A percentile compares a stretch with the other conserved stretches of the same genome.
These are phyloP conservation scores for Ceratina australensis DNA, from an alignment of 1,140 invertebrate genomes.

Conservation along the genomic window DNA sequence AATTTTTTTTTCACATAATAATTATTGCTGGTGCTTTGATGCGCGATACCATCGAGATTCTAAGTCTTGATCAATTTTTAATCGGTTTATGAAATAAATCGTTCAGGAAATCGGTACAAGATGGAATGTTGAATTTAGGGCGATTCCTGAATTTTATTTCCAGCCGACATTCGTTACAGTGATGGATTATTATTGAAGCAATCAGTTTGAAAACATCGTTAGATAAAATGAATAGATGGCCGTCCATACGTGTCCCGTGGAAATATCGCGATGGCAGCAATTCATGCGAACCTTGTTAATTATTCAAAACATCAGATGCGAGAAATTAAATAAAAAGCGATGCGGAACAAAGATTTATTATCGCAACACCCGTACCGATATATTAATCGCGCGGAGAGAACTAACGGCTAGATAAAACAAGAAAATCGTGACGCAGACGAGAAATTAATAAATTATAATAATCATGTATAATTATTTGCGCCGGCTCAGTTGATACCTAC, in stretches of 20 bases:
- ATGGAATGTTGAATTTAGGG: too few species aligned
- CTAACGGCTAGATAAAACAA: not conserved
- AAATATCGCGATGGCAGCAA: not conserved
- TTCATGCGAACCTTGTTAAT: not conserved
- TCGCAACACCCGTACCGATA: not conserved
- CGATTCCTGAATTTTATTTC: too few species aligned
- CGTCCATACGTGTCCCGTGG: not conserved
- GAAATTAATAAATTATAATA: constrained; percentile 38
- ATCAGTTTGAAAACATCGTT: not conserved
- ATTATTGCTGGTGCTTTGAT: too few species aligned
- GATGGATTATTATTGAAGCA: not conserved
- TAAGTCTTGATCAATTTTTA: too few species aligned
- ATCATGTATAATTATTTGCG: constrained; percentile 13
- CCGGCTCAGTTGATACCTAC: not conserved
- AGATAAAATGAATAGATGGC: not conserved
- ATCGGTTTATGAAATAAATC: too few species aligned
- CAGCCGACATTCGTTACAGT: too few species aligned
- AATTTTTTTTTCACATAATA: too few species aligned
- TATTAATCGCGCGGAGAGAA: not conserved
- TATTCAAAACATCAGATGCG: not conserved
- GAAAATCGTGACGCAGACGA: not conserved
- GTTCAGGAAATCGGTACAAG: too few species aligned
- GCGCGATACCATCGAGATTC: too few species aligned
- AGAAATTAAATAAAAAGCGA: not conserved
- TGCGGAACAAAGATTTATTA: not conserved